A percentile compares a stretch with the other conserved stretches of the same genome.
These are phyloP conservation scores for Cantharis flavilabris DNA, from an alignment of 2,888 invertebrate species.

Conservation along the genomic window DNA sequence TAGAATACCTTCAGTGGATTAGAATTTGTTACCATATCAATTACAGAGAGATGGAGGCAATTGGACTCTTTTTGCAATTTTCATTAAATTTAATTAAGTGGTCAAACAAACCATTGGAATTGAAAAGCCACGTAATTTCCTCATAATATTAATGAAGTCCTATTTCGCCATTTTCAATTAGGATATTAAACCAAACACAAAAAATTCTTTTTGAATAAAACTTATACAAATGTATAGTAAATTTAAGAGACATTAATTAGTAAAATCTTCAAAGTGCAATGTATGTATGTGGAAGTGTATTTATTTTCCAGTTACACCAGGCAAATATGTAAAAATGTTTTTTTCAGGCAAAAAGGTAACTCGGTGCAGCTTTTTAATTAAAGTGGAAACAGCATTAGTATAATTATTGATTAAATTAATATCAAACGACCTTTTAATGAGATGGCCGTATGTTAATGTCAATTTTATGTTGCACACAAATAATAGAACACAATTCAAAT, in stretches of 20 bases:
- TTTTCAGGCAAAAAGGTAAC: neutral
- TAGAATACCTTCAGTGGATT: neutral
- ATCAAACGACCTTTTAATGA: neutral
- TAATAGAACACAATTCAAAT: neutral
- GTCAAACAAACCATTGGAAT: neutral
- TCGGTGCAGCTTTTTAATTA: conserved; percentile 13
- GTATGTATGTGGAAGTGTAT: neutral
- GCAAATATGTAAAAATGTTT: neutral
- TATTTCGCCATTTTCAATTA: neutral
- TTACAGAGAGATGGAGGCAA: neutral
- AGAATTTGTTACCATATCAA: neutral
- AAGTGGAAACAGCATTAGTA: conserved; percentile 1
- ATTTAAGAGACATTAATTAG: neutral
- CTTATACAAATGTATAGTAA: neutral
- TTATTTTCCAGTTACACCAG: neutral
- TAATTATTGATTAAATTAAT: conserved; percentile 6
- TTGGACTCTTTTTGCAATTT: neutral
- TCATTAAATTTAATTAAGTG: neutral
- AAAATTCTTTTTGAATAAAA: neutral
- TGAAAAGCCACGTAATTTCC: neutral
- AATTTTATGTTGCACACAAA: neutral
- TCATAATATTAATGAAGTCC: neutral
- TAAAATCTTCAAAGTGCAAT: neutral
- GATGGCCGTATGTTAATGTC: neutral
- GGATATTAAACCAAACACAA: neutral